Evolutionary conservation across 1,140 invertebrate species (phyloP), one percentile per base, ranked within the genome.

Genomic region (Cotesia glomerata): DNA sequence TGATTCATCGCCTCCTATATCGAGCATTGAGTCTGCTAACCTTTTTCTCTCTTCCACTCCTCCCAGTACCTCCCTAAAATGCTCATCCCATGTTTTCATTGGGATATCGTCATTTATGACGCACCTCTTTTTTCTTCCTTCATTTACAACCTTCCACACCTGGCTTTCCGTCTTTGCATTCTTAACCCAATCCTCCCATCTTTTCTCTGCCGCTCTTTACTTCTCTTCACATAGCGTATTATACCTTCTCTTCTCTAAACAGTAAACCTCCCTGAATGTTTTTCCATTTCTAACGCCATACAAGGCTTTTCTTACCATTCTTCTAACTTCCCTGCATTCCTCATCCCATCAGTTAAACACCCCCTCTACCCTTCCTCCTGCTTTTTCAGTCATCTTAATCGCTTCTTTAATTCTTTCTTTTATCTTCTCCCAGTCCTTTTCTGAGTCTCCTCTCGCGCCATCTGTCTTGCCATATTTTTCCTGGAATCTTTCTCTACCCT

Each of bases 341-440:
- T 72, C 49, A 13, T 72, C 62, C 39, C 36, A 64, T 49, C 62
- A 69, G 18, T 26, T 26, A 26, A 1, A 52, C 54, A 14, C 39
- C 45, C 35, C 54, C 1, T 14, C 34, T 45, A 35, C 13, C 56
- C 18, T 32, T 49, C 13, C 52, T n/a, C 59, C 13, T 35, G 8
- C 51, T 58, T 39, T 49, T n/a, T 49, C 13, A 9, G 13, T 9
- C 45, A 9, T 1, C 13, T 49, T 49, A n/a, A 49, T 58, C 36
- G 13, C 34, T 52, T 54, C 54, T 54, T 34, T 14, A n/a, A 54
- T 14, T 14, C 8, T 14, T 34, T 5, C 54, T 14, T 16, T 56
- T 14, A 56, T 14, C 16, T n/a, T 14, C 5, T 56, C 5, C 54
- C 54, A 16, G 5, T 56, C 54, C 16, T 16, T 4, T 14, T 14